A percentile compares a stretch with the other conserved stretches of the same genome.
Conservation (phyloP, 2,797 vertebrate genomes). For the Prunella strophiata region DNA sequence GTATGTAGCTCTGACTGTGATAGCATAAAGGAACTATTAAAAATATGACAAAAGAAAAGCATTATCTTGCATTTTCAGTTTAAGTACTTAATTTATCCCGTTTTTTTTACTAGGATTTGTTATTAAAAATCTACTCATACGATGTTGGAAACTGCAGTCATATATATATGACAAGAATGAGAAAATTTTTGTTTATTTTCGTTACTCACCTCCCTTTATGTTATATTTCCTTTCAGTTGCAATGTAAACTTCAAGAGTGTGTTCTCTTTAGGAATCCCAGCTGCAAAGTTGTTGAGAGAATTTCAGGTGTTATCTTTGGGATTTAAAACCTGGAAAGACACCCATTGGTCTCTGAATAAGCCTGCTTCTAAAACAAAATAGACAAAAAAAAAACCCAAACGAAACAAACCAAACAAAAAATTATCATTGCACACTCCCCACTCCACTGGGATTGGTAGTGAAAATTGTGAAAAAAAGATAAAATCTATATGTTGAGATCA, state of each 20-base stretch:
- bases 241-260: neutral
- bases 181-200: neutral
- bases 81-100: neutral
- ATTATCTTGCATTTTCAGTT: neutral
- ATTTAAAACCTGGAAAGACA: neutral
- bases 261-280: neutral
- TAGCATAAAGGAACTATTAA: neutral
- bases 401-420: neutral
- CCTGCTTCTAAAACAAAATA: neutral
- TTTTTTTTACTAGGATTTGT: neutral
- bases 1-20: neutral
- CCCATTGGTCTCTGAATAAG: neutral
- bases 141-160: neutral
- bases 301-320: neutral
- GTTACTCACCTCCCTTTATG: neutral
- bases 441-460: neutral
- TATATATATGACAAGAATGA: neutral
- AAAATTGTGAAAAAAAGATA: fast-evolving
- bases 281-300: neutral
- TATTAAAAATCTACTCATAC: neutral
- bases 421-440: fast-evolving
- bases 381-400: neutral
- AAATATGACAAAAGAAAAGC: neutral
- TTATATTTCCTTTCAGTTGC: neutral
- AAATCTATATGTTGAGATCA: neutral